phyloP scores from a whole-genome alignment of 2,797 vertebrate genomes.

The Eulemur mongoz region DNA sequence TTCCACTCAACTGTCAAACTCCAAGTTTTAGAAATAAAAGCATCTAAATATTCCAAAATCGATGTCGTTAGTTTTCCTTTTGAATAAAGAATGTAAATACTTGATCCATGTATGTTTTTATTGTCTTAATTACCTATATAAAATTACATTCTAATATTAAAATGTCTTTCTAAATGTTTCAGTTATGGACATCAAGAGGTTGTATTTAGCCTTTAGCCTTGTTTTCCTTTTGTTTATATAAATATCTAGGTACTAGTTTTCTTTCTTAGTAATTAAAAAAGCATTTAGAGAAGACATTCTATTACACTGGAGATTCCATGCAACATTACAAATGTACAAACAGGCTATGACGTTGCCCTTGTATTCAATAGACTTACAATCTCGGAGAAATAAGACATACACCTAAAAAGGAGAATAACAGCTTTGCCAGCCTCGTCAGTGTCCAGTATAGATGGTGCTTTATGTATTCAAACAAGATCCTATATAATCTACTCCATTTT shows the following conservation, averaged over 20 bases:
- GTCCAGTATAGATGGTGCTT: background rate
- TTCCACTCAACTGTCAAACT: background rate
- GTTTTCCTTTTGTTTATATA: background rate
- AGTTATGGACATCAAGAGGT: background rate
- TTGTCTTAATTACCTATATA: background rate
- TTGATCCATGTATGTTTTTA: background rate
- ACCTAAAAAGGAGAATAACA: background rate
- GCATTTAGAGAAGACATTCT: background rate
- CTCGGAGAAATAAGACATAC: background rate
- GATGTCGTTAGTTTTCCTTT: background rate
- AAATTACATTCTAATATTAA: background rate
- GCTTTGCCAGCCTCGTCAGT: background rate
- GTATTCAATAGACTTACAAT: background rate
- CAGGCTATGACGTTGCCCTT: background rate
- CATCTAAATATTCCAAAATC: background rate
- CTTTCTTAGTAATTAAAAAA: background rate
- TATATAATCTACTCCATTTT: background rate
- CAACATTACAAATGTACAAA: background rate
- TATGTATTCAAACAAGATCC: background rate
- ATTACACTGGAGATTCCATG: background rate
- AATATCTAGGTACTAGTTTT: background rate
- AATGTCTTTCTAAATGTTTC: background rate
- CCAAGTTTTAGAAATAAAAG: background rate
- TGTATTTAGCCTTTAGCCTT: background rate
- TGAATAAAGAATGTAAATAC: background rate